A percentile compares a stretch with the other conserved stretches of the same genome.
Evolutionary conservation across 2,797 vertebrate genomes (phyloP).

Genomic region (Dendrocincla tyrannina): DNA sequence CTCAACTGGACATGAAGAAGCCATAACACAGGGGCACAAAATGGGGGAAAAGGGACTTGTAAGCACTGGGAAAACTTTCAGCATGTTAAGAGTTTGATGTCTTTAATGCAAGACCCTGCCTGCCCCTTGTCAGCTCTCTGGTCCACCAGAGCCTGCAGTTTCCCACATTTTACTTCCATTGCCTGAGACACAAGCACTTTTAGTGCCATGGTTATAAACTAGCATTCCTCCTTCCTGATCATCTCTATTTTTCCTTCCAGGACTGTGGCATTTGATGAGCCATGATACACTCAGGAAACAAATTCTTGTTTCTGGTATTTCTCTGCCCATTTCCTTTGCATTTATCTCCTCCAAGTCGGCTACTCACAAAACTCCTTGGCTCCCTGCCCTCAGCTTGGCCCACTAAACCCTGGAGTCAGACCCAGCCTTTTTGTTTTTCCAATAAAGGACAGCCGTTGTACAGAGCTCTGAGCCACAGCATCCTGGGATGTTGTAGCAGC

Average conservation of each 20-base stretch:
- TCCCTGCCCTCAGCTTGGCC: not conserved
- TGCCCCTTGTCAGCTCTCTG: not conserved
- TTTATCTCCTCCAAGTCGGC: not conserved
- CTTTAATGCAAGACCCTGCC: not conserved
- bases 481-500: not conserved
- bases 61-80: not conserved
- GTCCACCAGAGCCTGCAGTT: not conserved
- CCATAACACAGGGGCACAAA: not conserved
- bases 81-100: not conserved
- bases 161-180: not conserved
- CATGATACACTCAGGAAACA: not conserved
- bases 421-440: not conserved
- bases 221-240: not conserved
- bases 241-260: not conserved
- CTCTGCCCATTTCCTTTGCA: not conserved
- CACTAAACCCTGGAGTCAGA: not conserved
- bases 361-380: constrained; percentile 14
- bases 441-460: not conserved
- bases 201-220: not conserved
- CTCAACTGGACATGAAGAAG: not conserved
- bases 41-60: not conserved
- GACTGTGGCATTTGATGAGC: not conserved
- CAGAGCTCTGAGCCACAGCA: not conserved
- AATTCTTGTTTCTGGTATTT: constrained; percentile 5
- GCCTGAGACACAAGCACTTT: not conserved